A percentile compares a stretch with the other conserved stretches of the same genome.
phyloP scores from a whole-genome alignment of 2,888 invertebrate genomes.

The Mesorhabditis spiculigera region DNA sequence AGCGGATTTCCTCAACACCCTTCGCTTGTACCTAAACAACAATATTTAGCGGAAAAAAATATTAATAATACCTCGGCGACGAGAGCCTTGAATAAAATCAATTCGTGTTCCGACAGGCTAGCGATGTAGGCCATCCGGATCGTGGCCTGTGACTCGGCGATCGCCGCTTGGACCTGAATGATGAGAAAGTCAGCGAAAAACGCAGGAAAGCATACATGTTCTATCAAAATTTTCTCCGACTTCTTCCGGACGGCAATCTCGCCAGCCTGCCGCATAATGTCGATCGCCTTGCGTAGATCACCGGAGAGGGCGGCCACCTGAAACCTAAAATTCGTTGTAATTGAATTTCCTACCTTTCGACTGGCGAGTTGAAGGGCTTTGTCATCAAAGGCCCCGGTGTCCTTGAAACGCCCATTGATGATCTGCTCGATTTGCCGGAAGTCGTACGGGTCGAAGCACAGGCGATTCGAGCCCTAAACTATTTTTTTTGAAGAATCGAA shows the following conservation, averaged over 20 bases:
- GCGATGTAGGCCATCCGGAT: slow-evolving; percentile 29
- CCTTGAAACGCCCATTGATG: slow-evolving; percentile 18
- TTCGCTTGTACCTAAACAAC: slow-evolving; percentile 64
- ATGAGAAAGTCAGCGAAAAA: not conserved
- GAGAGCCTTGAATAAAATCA: slow-evolving; percentile 73
- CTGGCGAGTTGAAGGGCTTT: slow-evolving; percentile 43
- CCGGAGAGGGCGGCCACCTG: slow-evolving; percentile 85
- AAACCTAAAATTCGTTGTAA: slow-evolving; percentile 2
- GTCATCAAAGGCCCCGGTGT: slow-evolving; percentile 20
- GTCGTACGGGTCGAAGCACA: slow-evolving; percentile 91
- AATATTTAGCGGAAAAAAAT: too few relatives aligned
- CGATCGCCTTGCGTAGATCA: slow-evolving; percentile 90
- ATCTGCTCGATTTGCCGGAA: slow-evolving; percentile 69
- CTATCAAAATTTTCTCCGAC: slow-evolving; percentile 21
- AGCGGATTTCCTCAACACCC: slow-evolving; percentile 74
- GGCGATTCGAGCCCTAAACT: slow-evolving; percentile 74
- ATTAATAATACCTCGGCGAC: too few relatives aligned
- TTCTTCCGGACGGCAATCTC: slow-evolving; percentile 72
- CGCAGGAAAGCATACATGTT: slow-evolving; percentile 25
- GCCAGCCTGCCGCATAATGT: slow-evolving; percentile 83
- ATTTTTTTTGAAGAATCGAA: not conserved
- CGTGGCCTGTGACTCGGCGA: slow-evolving; percentile 30
- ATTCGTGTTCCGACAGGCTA: slow-evolving; percentile 67
- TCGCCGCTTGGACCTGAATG: slow-evolving; percentile 16
- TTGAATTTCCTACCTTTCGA: slow-evolving; percentile 70